A percentile compares a stretch with the other conserved stretches of the same genome.
phyloP scores from a whole-genome alignment of 2,888 invertebrate genomes.

The Andrena bicolor region DNA sequence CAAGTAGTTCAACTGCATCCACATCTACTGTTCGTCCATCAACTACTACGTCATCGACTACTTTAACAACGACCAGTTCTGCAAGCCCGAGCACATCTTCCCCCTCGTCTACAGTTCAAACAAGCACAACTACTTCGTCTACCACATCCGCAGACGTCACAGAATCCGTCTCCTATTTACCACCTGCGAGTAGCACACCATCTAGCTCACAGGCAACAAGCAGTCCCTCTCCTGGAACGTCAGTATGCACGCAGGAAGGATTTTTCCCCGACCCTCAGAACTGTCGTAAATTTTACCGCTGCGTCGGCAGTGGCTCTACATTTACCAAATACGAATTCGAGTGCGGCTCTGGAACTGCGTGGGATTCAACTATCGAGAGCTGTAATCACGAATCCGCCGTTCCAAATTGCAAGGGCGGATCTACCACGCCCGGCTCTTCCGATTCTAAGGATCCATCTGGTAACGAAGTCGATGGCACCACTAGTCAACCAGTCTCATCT shows the following conservation, averaged over 20 bases:
- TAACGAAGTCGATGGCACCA: slow-evolving; percentile 46
- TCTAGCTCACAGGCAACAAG: not conserved
- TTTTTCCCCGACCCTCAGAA: slow-evolving; percentile 89
- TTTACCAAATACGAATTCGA: slow-evolving; percentile 87
- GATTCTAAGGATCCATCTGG: slow-evolving; percentile 35
- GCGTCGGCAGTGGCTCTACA: slow-evolving; percentile 88
- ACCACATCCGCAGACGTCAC: slow-evolving; percentile 15
- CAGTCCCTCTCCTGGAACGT: not conserved
- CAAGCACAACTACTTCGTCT: not conserved
- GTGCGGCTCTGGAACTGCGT: slow-evolving; percentile 89
- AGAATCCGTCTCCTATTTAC: slow-evolving; percentile 37
- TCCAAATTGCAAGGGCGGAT: slow-evolving; percentile 69
- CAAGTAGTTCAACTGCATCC: not conserved
- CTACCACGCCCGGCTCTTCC: slow-evolving; percentile 43
- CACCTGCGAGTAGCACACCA: slow-evolving; percentile 19
- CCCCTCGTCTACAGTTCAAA: not conserved
- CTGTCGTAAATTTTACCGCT: slow-evolving; percentile 92
- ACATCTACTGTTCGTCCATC: slow-evolving; percentile 11
- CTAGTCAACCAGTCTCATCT: not conserved
- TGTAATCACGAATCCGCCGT: slow-evolving; percentile 88
- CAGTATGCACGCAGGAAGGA: slow-evolving; percentile 88
- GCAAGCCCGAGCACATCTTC: not conserved
- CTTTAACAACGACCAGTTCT: not conserved
- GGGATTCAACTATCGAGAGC: slow-evolving; percentile 88
- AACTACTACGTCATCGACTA: not conserved